Evolutionary conservation across 2,888 invertebrate species (phyloP).

Genomic region (Drosophila helvetica): DNA sequence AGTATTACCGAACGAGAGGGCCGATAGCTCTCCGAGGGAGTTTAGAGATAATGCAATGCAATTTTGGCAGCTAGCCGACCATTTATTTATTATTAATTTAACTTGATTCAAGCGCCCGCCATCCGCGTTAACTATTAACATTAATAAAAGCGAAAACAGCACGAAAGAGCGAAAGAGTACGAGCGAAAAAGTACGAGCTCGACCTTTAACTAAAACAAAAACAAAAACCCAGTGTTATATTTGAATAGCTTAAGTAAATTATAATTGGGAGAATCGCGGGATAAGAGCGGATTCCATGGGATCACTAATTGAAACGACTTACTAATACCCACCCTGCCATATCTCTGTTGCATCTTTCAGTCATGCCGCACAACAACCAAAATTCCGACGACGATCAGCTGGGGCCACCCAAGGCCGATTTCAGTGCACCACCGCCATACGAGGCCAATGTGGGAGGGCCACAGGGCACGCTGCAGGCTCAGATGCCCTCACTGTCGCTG

Average conservation of each 20-base stretch:
- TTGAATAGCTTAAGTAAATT: background rate
- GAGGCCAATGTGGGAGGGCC: slow-evolving; percentile 85
- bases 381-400: slow-evolving; percentile 84
- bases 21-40: slow-evolving; percentile 19
- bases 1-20: slow-evolving; percentile 36
- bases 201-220: background rate
- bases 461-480: slow-evolving; percentile 51
- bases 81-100: slow-evolving; percentile 62
- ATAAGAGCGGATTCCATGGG: background rate
- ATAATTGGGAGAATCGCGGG: background rate
- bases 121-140: slow-evolving; percentile 48
- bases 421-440: slow-evolving; percentile 94
- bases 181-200: background rate
- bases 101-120: slow-evolving; percentile 28
- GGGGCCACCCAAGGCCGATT: slow-evolving; percentile 93
- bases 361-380: slow-evolving; percentile 71
- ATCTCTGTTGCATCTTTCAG: slow-evolving; percentile 38
- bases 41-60: slow-evolving; percentile 66
- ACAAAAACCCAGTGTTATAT: background rate
- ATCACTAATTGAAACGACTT: background rate
- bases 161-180: slow-evolving; percentile 5
- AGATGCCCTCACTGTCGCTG: slow-evolving; percentile 75
- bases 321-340: background rate
- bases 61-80: slow-evolving; percentile 67
- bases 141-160: slow-evolving; percentile 53